Evolutionary conservation across 2,888 invertebrate genomes (phyloP).

Genomic region (Cataglyphis cursor): DNA sequence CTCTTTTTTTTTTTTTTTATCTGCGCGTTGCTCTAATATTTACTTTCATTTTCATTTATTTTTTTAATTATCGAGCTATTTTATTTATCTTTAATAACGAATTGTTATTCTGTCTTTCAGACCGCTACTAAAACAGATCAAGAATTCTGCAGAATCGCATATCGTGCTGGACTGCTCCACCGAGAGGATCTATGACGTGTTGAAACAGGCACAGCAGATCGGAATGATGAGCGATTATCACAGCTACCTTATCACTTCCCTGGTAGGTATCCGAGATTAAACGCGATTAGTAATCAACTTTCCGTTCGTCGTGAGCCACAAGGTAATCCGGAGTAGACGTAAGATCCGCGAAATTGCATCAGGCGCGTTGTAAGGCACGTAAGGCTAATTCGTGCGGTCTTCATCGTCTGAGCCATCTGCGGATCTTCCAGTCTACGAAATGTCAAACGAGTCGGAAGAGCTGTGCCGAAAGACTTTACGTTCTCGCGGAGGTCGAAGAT

Average conservation of each 20-base stretch:
- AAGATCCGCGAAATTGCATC: slow-evolving; percentile 54
- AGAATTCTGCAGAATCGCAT: slow-evolving; percentile 96
- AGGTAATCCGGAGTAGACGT: slow-evolving; percentile 24
- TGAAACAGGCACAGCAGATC: slow-evolving; percentile 97
- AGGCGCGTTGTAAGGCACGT: slow-evolving; percentile 34
- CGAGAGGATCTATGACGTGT: slow-evolving; percentile 94
- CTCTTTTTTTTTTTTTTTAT: too few relatives aligned
- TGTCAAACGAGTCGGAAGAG: not conserved
- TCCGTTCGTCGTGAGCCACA: slow-evolving; percentile 12
- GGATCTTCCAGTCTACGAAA: not conserved
- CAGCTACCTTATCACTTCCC: slow-evolving; percentile 96
- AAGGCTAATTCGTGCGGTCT: slow-evolving; percentile 60
- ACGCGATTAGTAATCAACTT: slow-evolving; percentile 64
- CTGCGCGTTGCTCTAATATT: too few relatives aligned
- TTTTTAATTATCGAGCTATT: not conserved
- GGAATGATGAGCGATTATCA: slow-evolving; percentile 99
- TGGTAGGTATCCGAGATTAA: slow-evolving; percentile 89
- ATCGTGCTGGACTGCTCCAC: slow-evolving; percentile 96
- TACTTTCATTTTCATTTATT: not conserved
- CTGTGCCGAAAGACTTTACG: slow-evolving; percentile 7
- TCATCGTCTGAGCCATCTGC: slow-evolving; percentile 33
- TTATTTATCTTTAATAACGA: not conserved
- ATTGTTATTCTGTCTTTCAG: slow-evolving; percentile 87
- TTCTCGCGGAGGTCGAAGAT: slow-evolving; percentile 43
- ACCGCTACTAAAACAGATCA: slow-evolving; percentile 95